These are phyloP conservation scores for Netelia fuscicornis DNA, from an alignment of 2,888 invertebrate species.

Conservation along the genomic window DNA sequence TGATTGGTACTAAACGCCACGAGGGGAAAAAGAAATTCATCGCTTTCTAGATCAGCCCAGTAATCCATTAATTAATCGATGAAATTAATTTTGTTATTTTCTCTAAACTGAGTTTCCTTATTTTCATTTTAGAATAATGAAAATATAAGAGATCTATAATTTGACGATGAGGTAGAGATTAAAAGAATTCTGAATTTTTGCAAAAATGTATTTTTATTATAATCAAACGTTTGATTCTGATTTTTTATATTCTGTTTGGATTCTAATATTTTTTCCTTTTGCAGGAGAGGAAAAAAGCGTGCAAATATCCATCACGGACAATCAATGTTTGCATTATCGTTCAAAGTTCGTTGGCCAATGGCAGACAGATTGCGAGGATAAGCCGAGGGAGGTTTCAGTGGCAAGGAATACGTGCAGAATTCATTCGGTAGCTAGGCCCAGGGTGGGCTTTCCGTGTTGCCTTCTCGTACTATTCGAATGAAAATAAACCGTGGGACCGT, in stretches of 20 bases:
- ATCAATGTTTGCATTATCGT: not conserved
- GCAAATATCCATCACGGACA: not conserved
- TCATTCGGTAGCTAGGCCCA: slow-evolving; percentile 68
- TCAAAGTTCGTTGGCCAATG: not conserved
- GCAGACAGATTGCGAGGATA: not conserved
- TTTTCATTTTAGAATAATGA: too few species aligned
- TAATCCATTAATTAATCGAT: too few species aligned
- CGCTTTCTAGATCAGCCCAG: not conserved
- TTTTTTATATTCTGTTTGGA: too few species aligned
- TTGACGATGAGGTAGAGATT: too few species aligned
- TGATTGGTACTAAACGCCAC: not conserved
- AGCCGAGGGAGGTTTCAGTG: slow-evolving; percentile 9
- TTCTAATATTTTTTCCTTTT: too few species aligned
- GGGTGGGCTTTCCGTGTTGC: slow-evolving; percentile 45
- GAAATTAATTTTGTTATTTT: too few species aligned
- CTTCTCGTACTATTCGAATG: slow-evolving; percentile 69
- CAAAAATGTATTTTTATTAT: too few species aligned
- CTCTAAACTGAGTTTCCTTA: too few species aligned
- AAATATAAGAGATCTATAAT: too few species aligned
- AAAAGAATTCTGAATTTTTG: too few species aligned
- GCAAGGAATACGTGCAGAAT: slow-evolving; percentile 63
- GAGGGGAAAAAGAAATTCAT: not conserved
- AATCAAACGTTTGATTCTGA: too few species aligned
- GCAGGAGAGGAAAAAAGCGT: not conserved
- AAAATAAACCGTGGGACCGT: slow-evolving; percentile 78